Evolutionary conservation across 2,113 vertebrate genomes (phyloP), one percentile per base, ranked within the genome.

Genomic region (Butorides virescens): DNA sequence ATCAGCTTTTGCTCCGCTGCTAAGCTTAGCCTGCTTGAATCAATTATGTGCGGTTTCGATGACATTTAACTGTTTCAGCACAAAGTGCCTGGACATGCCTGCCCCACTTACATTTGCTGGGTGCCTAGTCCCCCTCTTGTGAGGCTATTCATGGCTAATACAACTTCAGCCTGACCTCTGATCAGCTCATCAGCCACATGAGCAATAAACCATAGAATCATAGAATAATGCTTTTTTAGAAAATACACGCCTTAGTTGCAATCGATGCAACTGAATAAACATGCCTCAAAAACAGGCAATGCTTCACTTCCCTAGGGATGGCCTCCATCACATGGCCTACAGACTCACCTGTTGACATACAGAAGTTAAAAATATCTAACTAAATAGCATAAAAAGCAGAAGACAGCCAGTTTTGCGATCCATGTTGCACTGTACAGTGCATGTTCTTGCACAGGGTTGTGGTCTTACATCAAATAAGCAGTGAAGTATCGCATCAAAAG

Each of bases 361-460:
- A 52, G 32, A 71, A 42, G 27, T 63, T 59, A 61, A 61, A 58
- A 56, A 12, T 59, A 59, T 9, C 25, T 34, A 62, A 61, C 6
- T 44, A 59, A 53, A 59, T 15, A 79, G 13, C 44, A 56, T 15
- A 66, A 90, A 71, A 88, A 86, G 32, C 39, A 90, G 14, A 44
- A 72, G 23, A 55, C 7, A 52, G 32, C 15, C 44, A 56, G 29
- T 36, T 92, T 49, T 70, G 36, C 7, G 3, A 83, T 46, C 49
- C 37, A 58, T 47, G 49, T 80, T 22, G 15, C 16, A 16, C 21
- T 7, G 6, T 22, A 58, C 14, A 62, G 30, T 8, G 26, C 0
- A 0, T 2, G 0, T 27, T 80, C 72, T 70, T 3, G 0, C 62
- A 67, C 4, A 58, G 22, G 37, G 19, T 30, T 39, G 29, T 44